These are phyloP conservation scores for Botia almorhae DNA, from an alignment of 2,797 vertebrate species.

Conservation along the genomic window DNA sequence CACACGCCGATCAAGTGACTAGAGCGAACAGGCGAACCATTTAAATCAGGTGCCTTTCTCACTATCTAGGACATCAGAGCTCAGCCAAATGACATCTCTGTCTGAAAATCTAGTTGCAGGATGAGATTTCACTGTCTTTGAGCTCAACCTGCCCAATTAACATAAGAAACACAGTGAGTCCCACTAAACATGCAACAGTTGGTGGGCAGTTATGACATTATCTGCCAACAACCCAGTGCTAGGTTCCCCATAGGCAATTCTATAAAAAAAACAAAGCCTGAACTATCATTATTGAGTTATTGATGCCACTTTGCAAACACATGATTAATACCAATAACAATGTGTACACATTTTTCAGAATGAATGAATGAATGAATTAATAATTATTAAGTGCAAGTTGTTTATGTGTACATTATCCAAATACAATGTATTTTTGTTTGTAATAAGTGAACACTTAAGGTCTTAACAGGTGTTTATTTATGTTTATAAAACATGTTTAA, in stretches of 20 bases:
- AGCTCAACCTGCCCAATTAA: conserved; percentile 70
- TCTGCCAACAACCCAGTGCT: conserved; percentile 41
- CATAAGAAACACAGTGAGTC: conserved; percentile 58
- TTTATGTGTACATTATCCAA: too few species aligned
- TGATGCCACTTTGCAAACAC: background rate
- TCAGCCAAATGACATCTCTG: conserved; percentile 85
- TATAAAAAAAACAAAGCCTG: conserved; percentile 12
- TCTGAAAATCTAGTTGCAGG: conserved; percentile 79
- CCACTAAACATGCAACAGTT: conserved; percentile 53
- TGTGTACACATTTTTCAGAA: background rate
- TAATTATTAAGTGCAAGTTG: too few species aligned
- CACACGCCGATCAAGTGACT: conserved; percentile 90
- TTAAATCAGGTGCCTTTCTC: conserved; percentile 91
- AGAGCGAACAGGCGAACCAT: conserved; percentile 87
- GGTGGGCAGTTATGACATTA: conserved; percentile 50
- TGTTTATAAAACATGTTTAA: too few species aligned
- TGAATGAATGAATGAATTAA: too few species aligned
- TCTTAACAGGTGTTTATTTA: too few species aligned
- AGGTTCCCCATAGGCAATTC: conserved; percentile 21
- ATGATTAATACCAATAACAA: background rate
- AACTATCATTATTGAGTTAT: conserved; percentile 30
- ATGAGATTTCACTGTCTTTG: conserved; percentile 86
- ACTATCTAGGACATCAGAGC: conserved; percentile 89
- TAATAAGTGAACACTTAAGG: too few species aligned
- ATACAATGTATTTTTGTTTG: too few species aligned